A percentile compares a stretch with the other conserved stretches of the same genome.
These are phyloP conservation scores for Epinotia demarniana DNA, from an alignment of 2,888 invertebrate species.

Conservation along the genomic window DNA sequence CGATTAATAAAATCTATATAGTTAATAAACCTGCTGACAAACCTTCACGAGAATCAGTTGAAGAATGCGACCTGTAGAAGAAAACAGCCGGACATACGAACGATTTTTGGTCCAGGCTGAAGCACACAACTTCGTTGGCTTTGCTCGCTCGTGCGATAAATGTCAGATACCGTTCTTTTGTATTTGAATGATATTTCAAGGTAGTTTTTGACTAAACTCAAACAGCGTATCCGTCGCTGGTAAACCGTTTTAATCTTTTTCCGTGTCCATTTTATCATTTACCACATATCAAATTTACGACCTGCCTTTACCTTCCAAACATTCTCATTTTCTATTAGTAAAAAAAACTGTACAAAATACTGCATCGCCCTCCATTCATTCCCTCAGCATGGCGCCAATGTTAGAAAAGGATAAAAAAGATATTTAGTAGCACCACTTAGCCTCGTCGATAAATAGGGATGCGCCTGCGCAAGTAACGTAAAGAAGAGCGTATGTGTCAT, in stretches of 20 bases:
- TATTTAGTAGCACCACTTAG: constrained; percentile 36
- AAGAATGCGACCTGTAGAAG: too few relatives aligned
- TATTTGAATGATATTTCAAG: too few relatives aligned
- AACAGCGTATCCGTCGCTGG: too few relatives aligned
- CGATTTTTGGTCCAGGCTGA: too few relatives aligned
- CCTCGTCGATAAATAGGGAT: constrained; percentile 7
- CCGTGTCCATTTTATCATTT: constrained; percentile 6
- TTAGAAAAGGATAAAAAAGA: constrained; percentile 16
- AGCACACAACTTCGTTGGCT: too few relatives aligned
- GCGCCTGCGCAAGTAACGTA: background rate
- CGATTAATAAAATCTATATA: too few relatives aligned
- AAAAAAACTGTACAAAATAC: constrained; percentile 27
- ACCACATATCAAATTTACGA: constrained; percentile 21
- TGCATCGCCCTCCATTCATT: constrained; percentile 24
- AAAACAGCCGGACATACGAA: too few relatives aligned
- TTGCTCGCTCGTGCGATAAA: too few relatives aligned
- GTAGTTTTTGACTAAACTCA: too few relatives aligned
- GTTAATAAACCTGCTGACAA: too few relatives aligned
- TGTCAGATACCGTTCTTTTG: too few relatives aligned
- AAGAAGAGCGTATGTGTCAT: background rate
- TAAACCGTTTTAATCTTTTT: background rate
- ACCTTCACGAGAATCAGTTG: too few relatives aligned
- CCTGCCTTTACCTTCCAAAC: background rate
- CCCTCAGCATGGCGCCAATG: constrained; percentile 30
- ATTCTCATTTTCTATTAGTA: constrained; percentile 27